These are phyloP conservation scores for Alentia gelatinosa DNA, from an alignment of 2,888 invertebrate species.

Conservation along the genomic window DNA sequence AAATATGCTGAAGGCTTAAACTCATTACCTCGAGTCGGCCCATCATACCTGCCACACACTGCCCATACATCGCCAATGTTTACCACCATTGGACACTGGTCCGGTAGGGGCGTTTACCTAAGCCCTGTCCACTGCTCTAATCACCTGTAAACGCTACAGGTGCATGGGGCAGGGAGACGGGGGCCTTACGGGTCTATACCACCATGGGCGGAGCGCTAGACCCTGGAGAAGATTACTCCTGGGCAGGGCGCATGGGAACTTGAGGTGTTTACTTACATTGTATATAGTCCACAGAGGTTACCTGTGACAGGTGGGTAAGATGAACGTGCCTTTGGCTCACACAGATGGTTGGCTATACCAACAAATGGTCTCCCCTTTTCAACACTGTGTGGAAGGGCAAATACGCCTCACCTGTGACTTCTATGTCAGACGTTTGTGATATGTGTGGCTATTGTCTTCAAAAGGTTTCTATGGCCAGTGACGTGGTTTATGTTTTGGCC, in stretches of 20 bases:
- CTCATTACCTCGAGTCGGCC: slow-evolving; percentile 17
- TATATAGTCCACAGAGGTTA: background rate
- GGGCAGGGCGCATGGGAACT: background rate
- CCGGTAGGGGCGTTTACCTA: background rate
- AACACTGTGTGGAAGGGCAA: background rate
- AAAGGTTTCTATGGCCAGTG: no score
- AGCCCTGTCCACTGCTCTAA: background rate
- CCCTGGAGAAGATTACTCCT: no score
- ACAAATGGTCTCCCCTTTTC: no score
- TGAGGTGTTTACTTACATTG: background rate
- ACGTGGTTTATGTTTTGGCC: no score
- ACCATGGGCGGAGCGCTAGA: no score
- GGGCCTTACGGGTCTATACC: no score
- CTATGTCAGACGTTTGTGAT: no score
- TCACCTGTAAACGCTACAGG: background rate
- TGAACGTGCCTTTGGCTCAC: background rate
- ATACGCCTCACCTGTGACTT: background rate
- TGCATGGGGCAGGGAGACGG: background rate
- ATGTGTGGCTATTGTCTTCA: no score
- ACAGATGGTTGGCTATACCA: background rate
- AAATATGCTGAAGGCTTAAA: slow-evolving; percentile 12
- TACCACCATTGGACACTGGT: background rate
- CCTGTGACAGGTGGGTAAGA: slow-evolving; percentile 1
- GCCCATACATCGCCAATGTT: background rate
- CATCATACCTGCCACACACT: background rate